A percentile compares a stretch with the other conserved stretches of the same genome.
phyloP scores from a whole-genome alignment of 53 echinoderm and acorn worm genomes.

The Pentamera pediparva region DNA sequence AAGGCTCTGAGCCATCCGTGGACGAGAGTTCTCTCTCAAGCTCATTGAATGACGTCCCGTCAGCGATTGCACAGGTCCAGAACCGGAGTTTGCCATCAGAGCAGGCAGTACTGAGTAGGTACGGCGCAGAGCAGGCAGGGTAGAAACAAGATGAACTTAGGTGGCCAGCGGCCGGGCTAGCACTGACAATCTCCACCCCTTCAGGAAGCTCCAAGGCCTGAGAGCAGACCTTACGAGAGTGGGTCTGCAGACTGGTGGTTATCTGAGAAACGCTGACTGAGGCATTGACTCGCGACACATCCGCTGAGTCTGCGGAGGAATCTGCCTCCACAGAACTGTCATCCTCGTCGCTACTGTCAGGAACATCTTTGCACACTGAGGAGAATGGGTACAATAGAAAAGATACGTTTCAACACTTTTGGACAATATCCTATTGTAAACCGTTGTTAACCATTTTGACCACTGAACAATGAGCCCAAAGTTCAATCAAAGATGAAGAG shows the following conservation, averaged over 20 bases:
- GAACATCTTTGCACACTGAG: slow-evolving; percentile 44
- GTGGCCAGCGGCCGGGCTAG: slow-evolving; percentile 89
- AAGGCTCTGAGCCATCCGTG: slow-evolving; percentile 17
- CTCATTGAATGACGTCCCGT: slow-evolving; percentile 34
- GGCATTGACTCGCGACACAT: slow-evolving; percentile 44
- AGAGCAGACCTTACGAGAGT: slow-evolving; percentile 85
- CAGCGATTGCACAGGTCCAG: slow-evolving; percentile 77
- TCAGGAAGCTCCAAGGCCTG: slow-evolving; percentile 71
- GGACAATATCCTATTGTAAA: too few species aligned
- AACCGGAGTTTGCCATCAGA: slow-evolving; percentile 95
- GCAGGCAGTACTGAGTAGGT: slow-evolving; percentile 82
- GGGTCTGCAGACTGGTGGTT: slow-evolving; percentile 72
- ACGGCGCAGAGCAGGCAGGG: slow-evolving; percentile 75
- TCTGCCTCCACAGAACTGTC: slow-evolving; percentile 55
- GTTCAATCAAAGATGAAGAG: too few species aligned
- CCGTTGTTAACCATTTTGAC: too few species aligned
- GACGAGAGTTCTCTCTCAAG: slow-evolving; percentile 26
- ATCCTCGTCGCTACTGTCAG: slow-evolving; percentile 37
- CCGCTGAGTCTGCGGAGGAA: slow-evolving; percentile 65
- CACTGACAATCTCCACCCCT: slow-evolving; percentile 79
- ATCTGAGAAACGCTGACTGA: slow-evolving; percentile 44
- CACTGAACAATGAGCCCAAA: too few species aligned
- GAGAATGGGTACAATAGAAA: too few species aligned
- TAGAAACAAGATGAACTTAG: slow-evolving; percentile 96
- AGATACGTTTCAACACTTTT: too few species aligned